Evolutionary conservation across 2,888 invertebrate species (phyloP), one percentile per base, ranked within the genome.

Genomic region (Drepanosiphum platanoidis): DNA sequence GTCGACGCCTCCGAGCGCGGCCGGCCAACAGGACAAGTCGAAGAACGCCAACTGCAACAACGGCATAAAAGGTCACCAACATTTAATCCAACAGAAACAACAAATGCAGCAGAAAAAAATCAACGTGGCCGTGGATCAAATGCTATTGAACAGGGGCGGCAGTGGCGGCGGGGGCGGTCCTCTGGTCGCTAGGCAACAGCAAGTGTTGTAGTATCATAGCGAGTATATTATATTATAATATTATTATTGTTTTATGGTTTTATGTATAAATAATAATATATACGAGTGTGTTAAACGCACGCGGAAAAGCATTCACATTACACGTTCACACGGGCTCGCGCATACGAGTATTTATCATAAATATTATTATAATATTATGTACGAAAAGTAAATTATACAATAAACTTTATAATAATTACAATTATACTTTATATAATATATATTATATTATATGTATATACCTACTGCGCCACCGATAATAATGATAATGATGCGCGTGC

Each of bases 71-170:
- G 27, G 15, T 2, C 61, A 78, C 0, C 77, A 78, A 0, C 75
- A 58, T 36, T 18, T 32, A 46, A n/a, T 81, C 52, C 80, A 80
- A 34, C 80, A 52, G 52, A 80, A 34, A 27, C 68, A 80, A 11
- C 68, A 80, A 11, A 78, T 78, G 18, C 81, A 71, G 30, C 81
- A 71, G 32, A 82, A 72, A 32, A 82, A 82, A 42, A 61, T 72
- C 30, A 82, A 72, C 81, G 81, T 58, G n/a, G 58, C 61, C 1
- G 71, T 72, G 39, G 80, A 80, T 34, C 80, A 80, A 30, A 80
- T 80, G 80, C 13, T 80, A 58, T 22, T 80, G 36, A 80, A 80
- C 70, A 80, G 34, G 1, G 71, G 80, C 11, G 22, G 46, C 18
- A 27, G 52, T 1, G 79, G 68, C 7, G 71, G 80, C 11, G 22